These are phyloP conservation scores for Microcebus jonahi DNA, from an alignment of 2,113 vertebrate species.

Conservation along the genomic window DNA sequence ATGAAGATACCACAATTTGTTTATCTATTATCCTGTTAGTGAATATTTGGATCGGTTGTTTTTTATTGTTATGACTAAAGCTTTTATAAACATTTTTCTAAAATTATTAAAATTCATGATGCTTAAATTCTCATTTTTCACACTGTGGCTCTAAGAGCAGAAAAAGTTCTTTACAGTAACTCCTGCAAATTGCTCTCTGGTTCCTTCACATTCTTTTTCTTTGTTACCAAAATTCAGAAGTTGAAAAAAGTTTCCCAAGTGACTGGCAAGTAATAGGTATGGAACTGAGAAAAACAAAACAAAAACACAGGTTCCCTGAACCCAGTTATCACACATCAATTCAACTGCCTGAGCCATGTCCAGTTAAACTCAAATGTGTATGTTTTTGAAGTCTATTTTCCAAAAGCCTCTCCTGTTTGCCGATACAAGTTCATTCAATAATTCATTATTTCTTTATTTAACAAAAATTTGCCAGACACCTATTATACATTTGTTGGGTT, in stretches of 20 bases:
- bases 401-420: background rate
- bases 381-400: background rate
- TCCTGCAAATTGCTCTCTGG: background rate
- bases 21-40: background rate
- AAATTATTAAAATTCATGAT: constrained; percentile 14
- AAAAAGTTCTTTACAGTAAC: background rate
- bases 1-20: background rate
- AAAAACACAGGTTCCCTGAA: background rate
- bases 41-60: background rate
- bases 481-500: background rate
- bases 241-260: background rate
- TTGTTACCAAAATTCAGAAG: background rate
- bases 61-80: background rate
- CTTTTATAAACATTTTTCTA: background rate
- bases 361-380: background rate
- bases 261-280: background rate
- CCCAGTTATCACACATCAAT: background rate
- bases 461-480: background rate
- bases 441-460: constrained; percentile 6
- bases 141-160: background rate
- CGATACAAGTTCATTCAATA: background rate
- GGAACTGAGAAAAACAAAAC: background rate
- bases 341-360: background rate
- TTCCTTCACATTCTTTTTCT: constrained; percentile 48
- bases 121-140: constrained; percentile 22